Base-by-base conservation (phyloP, 2,888 invertebrate genomes). In the Atrina japonica region DNA sequence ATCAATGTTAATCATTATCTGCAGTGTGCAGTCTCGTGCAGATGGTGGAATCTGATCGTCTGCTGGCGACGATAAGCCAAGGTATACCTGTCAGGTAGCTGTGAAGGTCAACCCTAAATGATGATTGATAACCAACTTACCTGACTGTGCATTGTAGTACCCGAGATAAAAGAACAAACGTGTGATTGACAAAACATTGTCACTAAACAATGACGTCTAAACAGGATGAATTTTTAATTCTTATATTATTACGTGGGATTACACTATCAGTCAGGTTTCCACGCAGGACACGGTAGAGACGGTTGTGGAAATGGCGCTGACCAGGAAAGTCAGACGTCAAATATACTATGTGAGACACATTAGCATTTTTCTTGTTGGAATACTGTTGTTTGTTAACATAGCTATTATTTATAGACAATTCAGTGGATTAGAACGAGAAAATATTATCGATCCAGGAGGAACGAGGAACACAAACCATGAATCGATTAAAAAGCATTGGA, bases 371-470 rank as follows among this genome's bases (percentile, higher is more conserved):
- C 35, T 35, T 35, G 27, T 49, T 7, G 21, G 47, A 18, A 18
- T 59, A 6, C 25, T 65, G 1, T n/a, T 66, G n/a, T 18, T 77
- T 29, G 52, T 70, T 7, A 79, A 81, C 47, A 64, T 80, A 16
- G 52, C 76, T 63, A 69, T 74, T 50, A 61, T 81, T 27, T 71
- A 81, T 40, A 55, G 68, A 41, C 75, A 76, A 30, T 77, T 77
- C 47, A 73, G 65, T n/a, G 63, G 66, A 41, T 35, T 79, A 7
- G 77, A 78, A 66, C 66, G 70, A 18, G 81, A 77, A 52, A 75
- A 78, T 56, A 70, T 70, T 21, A 65, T 77, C 0, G 81, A 75
- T 40, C 67, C 76, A 0, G 77, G 76, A 9, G 78, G 77, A 50
- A 75, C 76, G 18, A 23, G 35, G n/a, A 27, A n/a, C 16, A 64